These are phyloP conservation scores for Azorinus chamasolen DNA, from an alignment of 2,888 invertebrate species.

Conservation along the genomic window DNA sequence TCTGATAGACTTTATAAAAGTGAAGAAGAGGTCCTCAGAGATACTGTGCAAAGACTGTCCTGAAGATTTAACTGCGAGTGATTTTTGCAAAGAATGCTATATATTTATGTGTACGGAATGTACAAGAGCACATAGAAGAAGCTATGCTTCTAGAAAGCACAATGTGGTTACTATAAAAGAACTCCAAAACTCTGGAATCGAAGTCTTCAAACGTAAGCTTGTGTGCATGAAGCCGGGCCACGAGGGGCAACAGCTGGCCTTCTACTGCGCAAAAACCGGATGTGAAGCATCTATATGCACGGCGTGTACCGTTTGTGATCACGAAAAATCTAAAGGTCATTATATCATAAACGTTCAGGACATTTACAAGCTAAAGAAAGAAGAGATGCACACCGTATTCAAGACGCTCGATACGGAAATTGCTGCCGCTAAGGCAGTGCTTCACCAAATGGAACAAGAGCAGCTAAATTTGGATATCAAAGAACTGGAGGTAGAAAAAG, in stretches of 20 bases:
- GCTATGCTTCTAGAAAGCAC: conserved; percentile 66
- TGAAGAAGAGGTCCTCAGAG: conserved; percentile 64
- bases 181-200: conserved; percentile 63
- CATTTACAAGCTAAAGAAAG: conserved; percentile 58
- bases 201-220: conserved; percentile 64
- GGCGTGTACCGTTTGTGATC: conserved; percentile 68
- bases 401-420: conserved; percentile 57
- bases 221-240: conserved; percentile 65
- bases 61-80: conserved; percentile 64
- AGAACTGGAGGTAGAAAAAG: conserved; percentile 70
- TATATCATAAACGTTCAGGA: conserved; percentile 65
- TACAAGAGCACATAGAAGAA: conserved; percentile 64
- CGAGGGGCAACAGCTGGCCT: conserved; percentile 65
- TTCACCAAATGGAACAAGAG: conserved; percentile 69
- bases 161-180: conserved; percentile 59
- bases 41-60: conserved; percentile 72
- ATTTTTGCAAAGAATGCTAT: conserved; percentile 71
- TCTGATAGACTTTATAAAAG: conserved; percentile 67
- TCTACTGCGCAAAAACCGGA: conserved; percentile 67
- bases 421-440: conserved; percentile 57
- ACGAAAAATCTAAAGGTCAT: conserved; percentile 66
- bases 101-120: conserved; percentile 71
- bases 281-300: conserved; percentile 69
- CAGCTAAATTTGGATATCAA: conserved; percentile 67
- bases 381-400: conserved; percentile 58